phyloP scores from a whole-genome alignment of 2,888 invertebrate species.

The Microdon myrmicae region DNA sequence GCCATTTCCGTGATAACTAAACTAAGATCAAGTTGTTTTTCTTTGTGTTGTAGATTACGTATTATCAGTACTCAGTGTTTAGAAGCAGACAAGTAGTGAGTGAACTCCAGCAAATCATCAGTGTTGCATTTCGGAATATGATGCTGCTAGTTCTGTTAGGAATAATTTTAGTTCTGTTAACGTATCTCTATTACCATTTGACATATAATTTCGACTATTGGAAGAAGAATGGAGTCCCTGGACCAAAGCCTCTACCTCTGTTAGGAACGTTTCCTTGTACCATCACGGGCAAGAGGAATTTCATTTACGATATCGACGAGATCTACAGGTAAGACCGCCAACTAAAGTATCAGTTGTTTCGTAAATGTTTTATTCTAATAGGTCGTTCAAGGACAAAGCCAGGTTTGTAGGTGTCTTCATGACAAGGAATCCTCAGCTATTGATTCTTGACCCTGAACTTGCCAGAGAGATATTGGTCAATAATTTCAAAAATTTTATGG shows the following conservation, averaged over 20 bases:
- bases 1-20: too few relatives aligned
- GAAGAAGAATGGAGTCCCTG: constrained; percentile 57
- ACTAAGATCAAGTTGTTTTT: too few relatives aligned
- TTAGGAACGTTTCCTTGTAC: constrained; percentile 56
- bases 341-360: background rate
- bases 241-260: constrained; percentile 57
- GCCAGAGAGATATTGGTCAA: constrained; percentile 63
- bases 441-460: constrained; percentile 64
- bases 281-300: constrained; percentile 57
- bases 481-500: constrained; percentile 63
- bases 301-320: constrained; percentile 61
- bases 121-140: too few relatives aligned
- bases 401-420: constrained; percentile 66
- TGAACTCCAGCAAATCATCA: too few relatives aligned
- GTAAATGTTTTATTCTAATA: constrained; percentile 19
- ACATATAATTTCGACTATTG: constrained; percentile 58
- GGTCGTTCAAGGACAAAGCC: constrained; percentile 59
- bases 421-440: constrained; percentile 61
- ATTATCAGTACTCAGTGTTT: too few relatives aligned
- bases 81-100: too few relatives aligned
- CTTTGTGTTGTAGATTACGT: too few relatives aligned
- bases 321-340: constrained; percentile 63
- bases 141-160: constrained; percentile 3
- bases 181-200: constrained; percentile 41
- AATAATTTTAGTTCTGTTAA: constrained; percentile 34